Evolutionary conservation across 2,113 vertebrate genomes (phyloP).

Genomic region (Copsychus sechellarum): DNA sequence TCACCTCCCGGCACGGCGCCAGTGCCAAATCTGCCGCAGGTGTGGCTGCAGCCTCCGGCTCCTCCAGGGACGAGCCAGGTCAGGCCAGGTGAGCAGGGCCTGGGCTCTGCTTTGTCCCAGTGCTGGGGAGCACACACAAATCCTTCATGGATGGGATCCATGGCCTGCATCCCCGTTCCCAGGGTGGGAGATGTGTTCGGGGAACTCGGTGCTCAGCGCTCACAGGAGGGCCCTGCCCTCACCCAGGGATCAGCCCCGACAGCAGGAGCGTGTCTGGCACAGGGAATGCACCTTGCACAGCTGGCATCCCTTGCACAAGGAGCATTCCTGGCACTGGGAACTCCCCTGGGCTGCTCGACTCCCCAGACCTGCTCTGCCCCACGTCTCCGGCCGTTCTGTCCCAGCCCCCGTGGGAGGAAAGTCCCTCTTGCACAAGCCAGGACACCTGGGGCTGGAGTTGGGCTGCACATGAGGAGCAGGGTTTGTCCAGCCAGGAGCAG

Average conservation of each 20-base stretch:
- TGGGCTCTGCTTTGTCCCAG: not conserved
- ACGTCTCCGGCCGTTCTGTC: rapidly evolving
- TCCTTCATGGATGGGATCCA: rapidly evolving
- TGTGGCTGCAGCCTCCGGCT: not conserved
- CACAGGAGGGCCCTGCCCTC: not conserved
- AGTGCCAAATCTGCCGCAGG: not conserved
- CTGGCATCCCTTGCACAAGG: not conserved
- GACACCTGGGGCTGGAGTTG: rapidly evolving
- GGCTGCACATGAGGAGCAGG: not conserved
- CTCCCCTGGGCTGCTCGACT: not conserved
- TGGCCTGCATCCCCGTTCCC: rapidly evolving
- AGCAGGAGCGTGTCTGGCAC: rapidly evolving
- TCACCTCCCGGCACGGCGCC: rapidly evolving
- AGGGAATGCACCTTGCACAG: rapidly evolving
- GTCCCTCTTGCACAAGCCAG: not conserved
- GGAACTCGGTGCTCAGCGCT: rapidly evolving
- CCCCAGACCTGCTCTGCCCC: not conserved
- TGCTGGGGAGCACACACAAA: rapidly evolving
- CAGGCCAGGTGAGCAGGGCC: rapidly evolving
- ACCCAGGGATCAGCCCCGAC: rapidly evolving
- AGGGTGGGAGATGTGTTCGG: rapidly evolving
- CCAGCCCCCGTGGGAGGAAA: not conserved
- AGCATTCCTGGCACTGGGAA: not conserved
- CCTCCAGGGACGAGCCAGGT: rapidly evolving
- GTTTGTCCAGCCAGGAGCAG: rapidly evolving